Base-by-base conservation (phyloP, 2,797 vertebrate species). In the Poecilia wingei region DNA sequence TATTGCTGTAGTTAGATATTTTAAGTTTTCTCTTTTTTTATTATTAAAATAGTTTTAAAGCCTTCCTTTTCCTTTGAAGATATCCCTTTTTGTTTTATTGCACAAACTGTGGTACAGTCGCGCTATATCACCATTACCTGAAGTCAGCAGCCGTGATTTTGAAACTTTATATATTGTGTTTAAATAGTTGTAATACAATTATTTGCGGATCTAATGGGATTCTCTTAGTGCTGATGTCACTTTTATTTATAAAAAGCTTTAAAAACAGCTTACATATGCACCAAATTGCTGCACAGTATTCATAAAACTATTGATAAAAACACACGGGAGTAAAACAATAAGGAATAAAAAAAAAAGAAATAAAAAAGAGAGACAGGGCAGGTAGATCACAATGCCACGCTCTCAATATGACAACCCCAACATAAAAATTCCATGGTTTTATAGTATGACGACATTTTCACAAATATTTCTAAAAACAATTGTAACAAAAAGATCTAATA, bases 1-100 rank as follows among this genome's bases (percentile, higher is more conserved):
- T 87, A 68, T 88, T 88, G 49, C 43, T 78, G 45, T 22, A 79
- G 79, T 84, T 74, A 75, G 84, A 68, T 73, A 84, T 69, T 87
- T 51, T 73, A n/a, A 61, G 59, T 61, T 46, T 43, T 74, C 81
- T 69, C 81, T 59, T 71, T 28, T 28, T 55, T 64, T 41, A 39
- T 20, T 81, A 78, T n/a, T 43, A 1, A 55, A 66, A 66, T 68
- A 39, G 10, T 68, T 41, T 36, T 64, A 64, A 18, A 64, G 14
- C 59, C 2, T 64, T 36, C 3, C 1, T 59, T 64, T 64, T 36
- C 0, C 16, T 18, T 36, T 36, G 31, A 64, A 64, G 7, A 33
- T 64, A 64, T 36, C 59, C 59, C 9, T 36, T 33, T 61, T 61
- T 14, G 57, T 5, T 61, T 31, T 61, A 16, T 61, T 2, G 2